These are phyloP conservation scores for Chrosomus eos DNA, from an alignment of 2,797 vertebrate genomes.

Conservation along the genomic window DNA sequence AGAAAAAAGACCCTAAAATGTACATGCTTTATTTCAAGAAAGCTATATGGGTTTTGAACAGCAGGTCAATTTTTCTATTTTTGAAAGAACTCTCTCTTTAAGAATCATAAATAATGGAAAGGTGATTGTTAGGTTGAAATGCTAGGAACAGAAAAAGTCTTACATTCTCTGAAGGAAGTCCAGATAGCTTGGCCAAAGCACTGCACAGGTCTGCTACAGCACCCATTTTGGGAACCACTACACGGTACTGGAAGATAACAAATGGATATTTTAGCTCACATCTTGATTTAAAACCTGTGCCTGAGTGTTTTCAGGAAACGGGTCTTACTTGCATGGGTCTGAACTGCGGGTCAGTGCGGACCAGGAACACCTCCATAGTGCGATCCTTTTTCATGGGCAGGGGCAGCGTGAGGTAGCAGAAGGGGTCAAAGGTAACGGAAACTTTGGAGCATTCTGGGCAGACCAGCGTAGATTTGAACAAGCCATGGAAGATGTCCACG, in stretches of 20 bases:
- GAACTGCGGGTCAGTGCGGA: conserved; percentile 86
- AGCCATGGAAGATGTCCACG: conserved; percentile 91
- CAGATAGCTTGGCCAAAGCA: conserved; percentile 88
- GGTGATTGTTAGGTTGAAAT: neutral
- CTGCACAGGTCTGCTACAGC: conserved; percentile 89
- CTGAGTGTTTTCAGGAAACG: neutral
- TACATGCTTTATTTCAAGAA: no score
- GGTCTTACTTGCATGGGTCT: conserved; percentile 87
- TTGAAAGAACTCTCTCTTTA: neutral
- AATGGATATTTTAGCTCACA: neutral
- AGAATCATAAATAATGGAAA: neutral
- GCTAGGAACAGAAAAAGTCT: conserved; percentile 56
- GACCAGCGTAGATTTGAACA: conserved; percentile 93
- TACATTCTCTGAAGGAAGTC: conserved; percentile 89
- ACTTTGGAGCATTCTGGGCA: conserved; percentile 91
- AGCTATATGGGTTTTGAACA: neutral
- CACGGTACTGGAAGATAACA: conserved; percentile 81
- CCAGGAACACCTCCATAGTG: conserved; percentile 90
- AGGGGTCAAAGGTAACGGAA: conserved; percentile 93
- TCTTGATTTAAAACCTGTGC: neutral
- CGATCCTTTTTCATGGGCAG: conserved; percentile 92
- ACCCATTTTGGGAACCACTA: conserved; percentile 92
- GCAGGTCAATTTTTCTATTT: neutral
- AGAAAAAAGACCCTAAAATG: neutral
- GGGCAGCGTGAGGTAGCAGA: conserved; percentile 94